phyloP scores from a whole-genome alignment of 1,140 invertebrate species.

The Aphelinus atriplicis region DNA sequence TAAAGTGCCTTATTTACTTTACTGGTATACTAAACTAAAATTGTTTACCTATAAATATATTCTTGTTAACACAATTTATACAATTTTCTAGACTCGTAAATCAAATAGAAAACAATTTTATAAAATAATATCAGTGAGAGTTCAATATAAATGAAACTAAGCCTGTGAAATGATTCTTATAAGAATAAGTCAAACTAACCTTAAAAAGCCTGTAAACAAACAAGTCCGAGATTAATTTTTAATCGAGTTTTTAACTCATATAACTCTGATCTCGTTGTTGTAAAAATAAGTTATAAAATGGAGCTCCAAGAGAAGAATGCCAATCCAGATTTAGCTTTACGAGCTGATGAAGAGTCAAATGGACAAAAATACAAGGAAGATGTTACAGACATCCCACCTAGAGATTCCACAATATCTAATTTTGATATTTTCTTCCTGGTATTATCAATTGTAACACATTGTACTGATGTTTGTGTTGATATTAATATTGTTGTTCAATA shows the following conservation, averaged over 20 bases:
- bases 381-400: slow-evolving; percentile 55
- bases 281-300: slow-evolving; percentile 23
- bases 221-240: neutral
- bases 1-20: no score
- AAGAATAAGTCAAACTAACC: slow-evolving; percentile 1
- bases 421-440: slow-evolving; percentile 62
- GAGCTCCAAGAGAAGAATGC: slow-evolving; percentile 25
- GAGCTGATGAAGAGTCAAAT: slow-evolving; percentile 5
- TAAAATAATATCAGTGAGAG: no score
- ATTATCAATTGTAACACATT: slow-evolving; percentile 64
- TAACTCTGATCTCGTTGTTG: neutral
- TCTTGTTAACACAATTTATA: no score
- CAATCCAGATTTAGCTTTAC: slow-evolving; percentile 1
- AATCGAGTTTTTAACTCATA: neutral
- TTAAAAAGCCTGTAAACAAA: slow-evolving; percentile 18
- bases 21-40: no score
- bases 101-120: no score
- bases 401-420: slow-evolving; percentile 56
- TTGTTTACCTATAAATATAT: no score
- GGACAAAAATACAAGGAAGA: slow-evolving; percentile 42
- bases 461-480: slow-evolving; percentile 66
- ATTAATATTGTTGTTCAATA: slow-evolving; percentile 66
- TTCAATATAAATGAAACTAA: no score
- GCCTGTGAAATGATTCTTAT: neutral
- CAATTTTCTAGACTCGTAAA: no score